phyloP scores from a whole-genome alignment of 1,140 invertebrate species.

The Calliopsis andreniformis region DNA sequence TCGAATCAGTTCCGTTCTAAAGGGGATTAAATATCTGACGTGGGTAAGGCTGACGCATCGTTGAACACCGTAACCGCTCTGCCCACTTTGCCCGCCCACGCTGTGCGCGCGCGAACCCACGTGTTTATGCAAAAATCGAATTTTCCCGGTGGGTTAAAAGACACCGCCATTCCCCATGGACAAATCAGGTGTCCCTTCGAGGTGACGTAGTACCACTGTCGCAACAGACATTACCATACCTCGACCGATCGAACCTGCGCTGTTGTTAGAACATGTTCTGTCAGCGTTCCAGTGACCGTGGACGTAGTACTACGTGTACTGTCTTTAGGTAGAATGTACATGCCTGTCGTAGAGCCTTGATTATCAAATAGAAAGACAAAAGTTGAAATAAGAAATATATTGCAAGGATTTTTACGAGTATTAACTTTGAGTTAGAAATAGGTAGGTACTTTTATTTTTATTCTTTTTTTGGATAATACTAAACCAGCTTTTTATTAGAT shows the following conservation, averaged over 20 bases:
- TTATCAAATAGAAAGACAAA: too few species aligned
- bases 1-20: background rate
- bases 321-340: too few species aligned
- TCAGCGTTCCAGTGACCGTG: background rate
- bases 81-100: slow-evolving; percentile 8
- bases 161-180: slow-evolving; percentile 17
- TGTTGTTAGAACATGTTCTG: background rate
- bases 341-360: too few species aligned
- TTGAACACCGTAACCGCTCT: slow-evolving; percentile 18
- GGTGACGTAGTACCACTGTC: slow-evolving; percentile 18
- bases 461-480: too few species aligned
- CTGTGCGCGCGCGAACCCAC: slow-evolving; percentile 3
- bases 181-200: slow-evolving; percentile 37
- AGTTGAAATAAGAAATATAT: too few species aligned
- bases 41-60: slow-evolving; percentile 30
- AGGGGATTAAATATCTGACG: slow-evolving; percentile 17
- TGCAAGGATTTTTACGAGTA: too few species aligned
- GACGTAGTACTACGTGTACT: background rate
- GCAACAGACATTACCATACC: slow-evolving; percentile 29
- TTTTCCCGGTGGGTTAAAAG: slow-evolving; percentile 36
- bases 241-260: background rate
- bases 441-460: too few species aligned
- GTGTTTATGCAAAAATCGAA: slow-evolving; percentile 43
- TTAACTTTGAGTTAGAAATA: too few species aligned
- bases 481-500: too few species aligned